A percentile compares a stretch with the other conserved stretches of the same genome.
Conservation (phyloP, 2,113 vertebrate genomes). For the Polypterus bichir region DNA sequence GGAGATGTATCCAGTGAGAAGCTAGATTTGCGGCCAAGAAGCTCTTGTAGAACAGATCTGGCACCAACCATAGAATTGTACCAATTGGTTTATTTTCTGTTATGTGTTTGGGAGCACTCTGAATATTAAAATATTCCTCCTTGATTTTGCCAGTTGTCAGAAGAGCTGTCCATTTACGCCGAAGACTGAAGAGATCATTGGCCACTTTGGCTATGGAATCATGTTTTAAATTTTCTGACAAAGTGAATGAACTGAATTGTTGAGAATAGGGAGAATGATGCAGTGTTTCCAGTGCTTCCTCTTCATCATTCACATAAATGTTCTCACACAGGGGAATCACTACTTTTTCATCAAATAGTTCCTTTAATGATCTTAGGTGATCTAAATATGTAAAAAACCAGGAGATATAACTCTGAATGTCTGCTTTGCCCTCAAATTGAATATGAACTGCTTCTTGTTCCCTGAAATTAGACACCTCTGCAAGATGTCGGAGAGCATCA, state of each 20-base stretch:
- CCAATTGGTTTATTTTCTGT: background rate
- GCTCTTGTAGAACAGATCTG: conserved; percentile 26
- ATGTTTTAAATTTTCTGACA: background rate
- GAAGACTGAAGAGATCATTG: conserved; percentile 21
- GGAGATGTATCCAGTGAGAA: conserved; percentile 20
- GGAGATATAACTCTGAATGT: background rate
- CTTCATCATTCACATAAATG: conserved; percentile 25
- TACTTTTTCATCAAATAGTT: conserved; percentile 23
- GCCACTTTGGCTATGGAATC: conserved; percentile 22
- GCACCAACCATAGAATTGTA: background rate
- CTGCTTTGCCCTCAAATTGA: background rate
- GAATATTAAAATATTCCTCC: conserved; percentile 4
- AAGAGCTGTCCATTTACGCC: conserved; percentile 31
- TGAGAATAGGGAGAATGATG: accelerated
- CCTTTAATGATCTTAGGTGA: conserved; percentile 25
- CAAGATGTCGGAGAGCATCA: conserved; percentile 20
- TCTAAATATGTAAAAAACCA: conserved; percentile 34
- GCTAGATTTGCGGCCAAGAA: conserved; percentile 19
- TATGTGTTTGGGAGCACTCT: conserved; percentile 6
- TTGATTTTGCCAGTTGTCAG: background rate
- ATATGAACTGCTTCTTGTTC: conserved; percentile 2
- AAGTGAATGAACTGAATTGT: too few relatives aligned
- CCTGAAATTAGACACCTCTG: background rate
- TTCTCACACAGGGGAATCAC: conserved; percentile 32
- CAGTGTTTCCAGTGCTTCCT: accelerated